Evolutionary conservation across 1,140 invertebrate species (phyloP).

Genomic region (Tachypleus tridentatus): DNA sequence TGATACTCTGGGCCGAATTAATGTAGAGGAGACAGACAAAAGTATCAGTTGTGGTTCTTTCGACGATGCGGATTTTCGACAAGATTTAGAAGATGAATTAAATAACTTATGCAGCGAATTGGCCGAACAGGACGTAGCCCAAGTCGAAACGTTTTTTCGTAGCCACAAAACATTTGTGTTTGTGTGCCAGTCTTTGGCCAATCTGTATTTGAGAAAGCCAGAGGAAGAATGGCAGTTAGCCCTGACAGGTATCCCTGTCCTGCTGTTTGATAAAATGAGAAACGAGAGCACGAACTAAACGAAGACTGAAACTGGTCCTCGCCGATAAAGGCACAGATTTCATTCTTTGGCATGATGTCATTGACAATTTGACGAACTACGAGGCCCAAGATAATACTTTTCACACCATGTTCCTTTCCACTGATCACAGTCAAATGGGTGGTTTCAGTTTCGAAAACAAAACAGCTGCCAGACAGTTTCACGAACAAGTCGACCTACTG

Average conservation of each 20-base stretch:
- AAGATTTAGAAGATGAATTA: too few species aligned
- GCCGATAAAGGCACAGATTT: constrained; percentile 74
- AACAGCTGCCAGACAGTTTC: constrained; percentile 57
- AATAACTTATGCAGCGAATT: too few species aligned
- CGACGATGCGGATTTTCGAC: too few species aligned
- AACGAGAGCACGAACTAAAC: constrained; percentile 51
- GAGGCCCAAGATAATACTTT: constrained; percentile 50
- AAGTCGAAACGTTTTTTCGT: constrained; percentile 64
- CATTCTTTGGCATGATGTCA: constrained; percentile 70
- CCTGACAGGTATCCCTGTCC: constrained; percentile 66
- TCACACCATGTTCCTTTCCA: constrained; percentile 69
- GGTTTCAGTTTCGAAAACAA: constrained; percentile 64
- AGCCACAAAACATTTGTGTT: constrained; percentile 65
- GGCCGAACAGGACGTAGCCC: constrained; percentile 53
- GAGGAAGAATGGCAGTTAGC: constrained; percentile 53
- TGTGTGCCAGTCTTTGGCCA: constrained; percentile 64
- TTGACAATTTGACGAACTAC: constrained; percentile 48
- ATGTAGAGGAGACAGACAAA: too few species aligned
- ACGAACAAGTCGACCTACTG: constrained; percentile 49
- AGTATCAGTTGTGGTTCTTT: too few species aligned
- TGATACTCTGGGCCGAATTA: too few species aligned
- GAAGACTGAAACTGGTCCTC: constrained; percentile 58
- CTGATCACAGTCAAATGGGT: constrained; percentile 48
- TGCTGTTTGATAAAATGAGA: constrained; percentile 64
- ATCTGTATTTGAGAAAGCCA: constrained; percentile 51